phyloP scores from a whole-genome alignment of 2,888 invertebrate genomes.

The Congeria kusceri region DNA sequence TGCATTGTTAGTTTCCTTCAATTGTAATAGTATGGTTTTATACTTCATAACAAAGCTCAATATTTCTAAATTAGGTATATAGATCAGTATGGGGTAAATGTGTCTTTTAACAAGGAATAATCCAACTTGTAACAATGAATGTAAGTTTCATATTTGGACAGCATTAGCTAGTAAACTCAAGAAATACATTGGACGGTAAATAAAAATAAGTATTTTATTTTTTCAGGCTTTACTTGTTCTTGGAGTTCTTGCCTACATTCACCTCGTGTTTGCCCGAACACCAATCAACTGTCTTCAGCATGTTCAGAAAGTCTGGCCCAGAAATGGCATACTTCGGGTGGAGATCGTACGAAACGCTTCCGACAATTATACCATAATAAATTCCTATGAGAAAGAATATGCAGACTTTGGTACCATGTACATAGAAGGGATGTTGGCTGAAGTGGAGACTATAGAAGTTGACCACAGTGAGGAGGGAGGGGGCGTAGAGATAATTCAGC shows the following conservation, averaged over 20 bases:
- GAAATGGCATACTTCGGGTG: constrained; percentile 96
- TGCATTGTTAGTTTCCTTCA: too few relatives aligned
- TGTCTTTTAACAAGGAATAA: too few relatives aligned
- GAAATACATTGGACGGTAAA: too few relatives aligned
- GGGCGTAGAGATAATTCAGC: constrained; percentile 9
- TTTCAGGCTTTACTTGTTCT: constrained; percentile 92
- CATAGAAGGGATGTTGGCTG: constrained; percentile 62
- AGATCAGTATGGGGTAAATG: too few relatives aligned
- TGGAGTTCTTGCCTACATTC: constrained; percentile 96
- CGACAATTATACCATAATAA: constrained; percentile 91
- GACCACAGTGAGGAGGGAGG: constrained; percentile 19
- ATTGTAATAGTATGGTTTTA: too few relatives aligned
- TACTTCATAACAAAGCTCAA: too few relatives aligned
- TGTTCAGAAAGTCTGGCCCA: constrained; percentile 94
- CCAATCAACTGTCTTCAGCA: constrained; percentile 97
- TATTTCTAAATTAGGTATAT: too few relatives aligned
- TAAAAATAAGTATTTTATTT: constrained; percentile 1
- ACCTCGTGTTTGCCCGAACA: constrained; percentile 95
- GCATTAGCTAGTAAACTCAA: too few relatives aligned
- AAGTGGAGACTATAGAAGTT: constrained; percentile 16
- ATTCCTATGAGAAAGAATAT: constrained; percentile 93
- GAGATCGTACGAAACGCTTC: constrained; percentile 89
- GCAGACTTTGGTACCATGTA: constrained; percentile 74
- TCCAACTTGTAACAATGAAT: too few relatives aligned
- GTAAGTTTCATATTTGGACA: too few relatives aligned